phyloP scores from a whole-genome alignment of 2,113 vertebrate genomes.

The Ctenomys sociabilis region DNA sequence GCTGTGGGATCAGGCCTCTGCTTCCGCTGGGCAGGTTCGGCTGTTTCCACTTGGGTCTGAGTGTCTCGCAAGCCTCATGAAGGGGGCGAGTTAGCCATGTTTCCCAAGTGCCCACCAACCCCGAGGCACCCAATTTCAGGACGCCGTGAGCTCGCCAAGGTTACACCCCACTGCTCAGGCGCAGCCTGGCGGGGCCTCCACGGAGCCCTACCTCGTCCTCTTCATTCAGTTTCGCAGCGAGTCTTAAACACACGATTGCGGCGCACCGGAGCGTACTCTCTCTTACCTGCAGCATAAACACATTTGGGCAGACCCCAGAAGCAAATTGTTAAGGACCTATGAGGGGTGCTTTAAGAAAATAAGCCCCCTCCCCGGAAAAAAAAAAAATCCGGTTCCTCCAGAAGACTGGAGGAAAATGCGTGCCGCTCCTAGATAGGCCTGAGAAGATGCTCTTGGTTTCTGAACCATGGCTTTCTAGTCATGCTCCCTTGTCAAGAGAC shows the following conservation, averaged over 20 bases:
- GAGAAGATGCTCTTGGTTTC: neutral
- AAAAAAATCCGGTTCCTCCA: neutral
- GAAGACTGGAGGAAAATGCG: neutral
- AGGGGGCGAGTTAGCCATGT: neutral
- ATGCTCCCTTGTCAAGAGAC: neutral
- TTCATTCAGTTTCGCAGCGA: conserved; percentile 90
- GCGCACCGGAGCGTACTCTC: conserved; percentile 88
- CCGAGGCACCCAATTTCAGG: neutral
- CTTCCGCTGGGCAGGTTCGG: neutral
- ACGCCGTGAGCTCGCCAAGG: neutral
- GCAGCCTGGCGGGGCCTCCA: neutral
- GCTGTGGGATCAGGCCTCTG: neutral
- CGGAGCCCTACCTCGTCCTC: conserved; percentile 88
- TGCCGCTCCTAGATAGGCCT: neutral
- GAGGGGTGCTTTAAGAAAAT: neutral
- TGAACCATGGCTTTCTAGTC: neutral
- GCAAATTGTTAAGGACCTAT: neutral
- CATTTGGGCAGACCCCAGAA: neutral
- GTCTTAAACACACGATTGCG: conserved; percentile 88
- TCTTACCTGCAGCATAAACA: conserved; percentile 84
- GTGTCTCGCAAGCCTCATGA: neutral
- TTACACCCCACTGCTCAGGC: neutral
- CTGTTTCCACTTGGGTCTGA: neutral
- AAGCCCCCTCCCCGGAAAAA: neutral
- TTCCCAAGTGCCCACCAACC: neutral